phyloP scores from a whole-genome alignment of 35 echinoderm and acorn worm genomes.

The Holothuria glaberrima region DNA sequence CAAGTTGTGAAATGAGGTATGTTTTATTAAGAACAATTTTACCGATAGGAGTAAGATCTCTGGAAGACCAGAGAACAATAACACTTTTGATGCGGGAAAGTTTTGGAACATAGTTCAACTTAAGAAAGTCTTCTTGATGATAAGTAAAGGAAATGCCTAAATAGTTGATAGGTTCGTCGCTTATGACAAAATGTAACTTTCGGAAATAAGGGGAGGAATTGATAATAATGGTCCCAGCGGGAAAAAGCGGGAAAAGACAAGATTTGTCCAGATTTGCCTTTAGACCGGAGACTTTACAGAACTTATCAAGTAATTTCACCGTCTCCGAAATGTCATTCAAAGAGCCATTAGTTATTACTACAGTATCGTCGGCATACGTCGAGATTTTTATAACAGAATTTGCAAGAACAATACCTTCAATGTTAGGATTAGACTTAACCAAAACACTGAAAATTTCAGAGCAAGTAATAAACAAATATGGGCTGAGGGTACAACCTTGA shows the following conservation, averaged over 20 bases:
- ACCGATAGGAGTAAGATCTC: not conserved
- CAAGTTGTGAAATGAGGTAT: not conserved
- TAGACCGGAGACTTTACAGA: not conserved
- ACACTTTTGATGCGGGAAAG: constrained; percentile 3
- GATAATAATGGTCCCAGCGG: not conserved
- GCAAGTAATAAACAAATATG: not conserved
- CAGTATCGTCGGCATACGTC: not conserved
- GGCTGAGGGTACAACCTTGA: not conserved
- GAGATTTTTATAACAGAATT: not conserved
- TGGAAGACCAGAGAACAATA: not conserved
- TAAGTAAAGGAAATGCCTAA: not conserved
- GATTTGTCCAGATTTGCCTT: not conserved
- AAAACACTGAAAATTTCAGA: not conserved
- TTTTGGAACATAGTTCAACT: not conserved
- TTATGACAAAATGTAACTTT: not conserved
- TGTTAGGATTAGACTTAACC: constrained; percentile 1
- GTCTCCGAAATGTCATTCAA: not conserved
- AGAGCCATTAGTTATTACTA: not conserved
- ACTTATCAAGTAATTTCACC: not conserved
- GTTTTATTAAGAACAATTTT: not conserved
- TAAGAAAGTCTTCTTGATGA: not conserved
- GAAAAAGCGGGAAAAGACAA: not conserved
- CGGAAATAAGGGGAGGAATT: not conserved
- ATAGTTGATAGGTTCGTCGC: not conserved
- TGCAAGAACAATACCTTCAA: not conserved